Evolutionary conservation across 2,797 vertebrate species (phyloP).

Genomic region (Anniella stebbinsi): DNA sequence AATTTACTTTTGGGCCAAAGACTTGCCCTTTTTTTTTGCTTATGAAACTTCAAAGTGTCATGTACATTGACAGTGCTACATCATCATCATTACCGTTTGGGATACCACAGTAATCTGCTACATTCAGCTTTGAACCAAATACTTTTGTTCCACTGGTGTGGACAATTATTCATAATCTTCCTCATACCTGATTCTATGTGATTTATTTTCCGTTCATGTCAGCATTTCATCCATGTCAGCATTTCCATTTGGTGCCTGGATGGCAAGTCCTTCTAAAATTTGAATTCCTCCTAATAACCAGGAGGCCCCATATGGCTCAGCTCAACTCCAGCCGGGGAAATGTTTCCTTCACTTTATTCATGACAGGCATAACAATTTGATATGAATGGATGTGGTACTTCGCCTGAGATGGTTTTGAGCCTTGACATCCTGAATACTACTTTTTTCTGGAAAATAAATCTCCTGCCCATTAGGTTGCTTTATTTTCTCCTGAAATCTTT

Average conservation of each 20-base stretch:
- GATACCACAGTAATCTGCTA: too few species aligned
- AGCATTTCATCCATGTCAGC: neutral
- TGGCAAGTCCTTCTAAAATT: neutral
- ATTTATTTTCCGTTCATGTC: neutral
- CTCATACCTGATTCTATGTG: neutral
- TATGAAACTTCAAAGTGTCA: too few species aligned
- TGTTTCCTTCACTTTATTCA: neutral
- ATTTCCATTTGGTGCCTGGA: neutral
- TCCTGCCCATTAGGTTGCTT: neutral
- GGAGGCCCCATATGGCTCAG: neutral
- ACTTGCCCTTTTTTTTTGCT: neutral
- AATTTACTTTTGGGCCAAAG: neutral
- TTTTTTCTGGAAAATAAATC: neutral
- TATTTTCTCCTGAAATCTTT: conserved; percentile 23
- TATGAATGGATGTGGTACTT: neutral
- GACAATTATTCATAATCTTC: neutral
- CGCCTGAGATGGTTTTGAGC: neutral
- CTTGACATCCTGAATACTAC: neutral
- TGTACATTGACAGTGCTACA: too few species aligned
- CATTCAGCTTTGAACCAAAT: neutral
- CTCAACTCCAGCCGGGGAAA: neutral
- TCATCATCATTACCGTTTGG: too few species aligned
- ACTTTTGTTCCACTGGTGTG: neutral
- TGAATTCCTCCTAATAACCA: too few species aligned
- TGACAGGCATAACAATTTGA: neutral